Conservation (phyloP, 2,113 vertebrate species). For the Cyprinodon tularosa region DNA sequence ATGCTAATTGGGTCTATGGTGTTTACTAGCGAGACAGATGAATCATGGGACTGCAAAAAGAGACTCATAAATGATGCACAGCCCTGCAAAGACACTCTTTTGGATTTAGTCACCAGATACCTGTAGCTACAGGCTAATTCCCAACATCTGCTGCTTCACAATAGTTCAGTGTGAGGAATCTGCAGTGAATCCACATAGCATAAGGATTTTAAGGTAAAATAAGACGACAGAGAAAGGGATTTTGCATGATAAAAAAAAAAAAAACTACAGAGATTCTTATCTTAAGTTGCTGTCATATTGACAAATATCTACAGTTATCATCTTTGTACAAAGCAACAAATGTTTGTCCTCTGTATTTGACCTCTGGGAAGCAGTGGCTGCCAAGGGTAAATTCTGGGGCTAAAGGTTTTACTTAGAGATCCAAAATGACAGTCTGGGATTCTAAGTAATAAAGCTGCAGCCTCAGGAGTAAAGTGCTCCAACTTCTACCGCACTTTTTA, state of each 20-base stretch:
- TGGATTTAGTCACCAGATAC: slow-evolving; percentile 1
- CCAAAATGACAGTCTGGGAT: no score
- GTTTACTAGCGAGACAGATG: slow-evolving; percentile 19
- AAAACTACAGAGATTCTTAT: neutral
- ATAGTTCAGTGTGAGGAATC: neutral
- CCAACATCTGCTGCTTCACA: neutral
- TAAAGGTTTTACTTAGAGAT: no score
- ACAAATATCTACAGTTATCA: no score
- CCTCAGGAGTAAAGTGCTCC: no score
- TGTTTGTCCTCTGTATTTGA: no score
- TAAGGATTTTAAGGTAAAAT: neutral
- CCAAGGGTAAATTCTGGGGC: no score
- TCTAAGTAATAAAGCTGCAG: no score
- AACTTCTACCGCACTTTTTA: no score
- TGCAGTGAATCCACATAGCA: neutral
- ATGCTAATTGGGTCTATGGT: slow-evolving; percentile 38
- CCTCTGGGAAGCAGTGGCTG: no score
- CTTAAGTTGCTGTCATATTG: no score
- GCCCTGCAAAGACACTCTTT: slow-evolving; percentile 10
- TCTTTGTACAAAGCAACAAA: no score
- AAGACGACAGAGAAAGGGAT: neutral
- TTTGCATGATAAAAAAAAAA: neutral
- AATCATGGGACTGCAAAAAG: slow-evolving; percentile 8
- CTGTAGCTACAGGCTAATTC: slow-evolving; percentile 1
- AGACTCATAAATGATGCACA: neutral